Evolutionary conservation across 2,113 vertebrate species (phyloP).

Genomic region (Centropus unirufus): DNA sequence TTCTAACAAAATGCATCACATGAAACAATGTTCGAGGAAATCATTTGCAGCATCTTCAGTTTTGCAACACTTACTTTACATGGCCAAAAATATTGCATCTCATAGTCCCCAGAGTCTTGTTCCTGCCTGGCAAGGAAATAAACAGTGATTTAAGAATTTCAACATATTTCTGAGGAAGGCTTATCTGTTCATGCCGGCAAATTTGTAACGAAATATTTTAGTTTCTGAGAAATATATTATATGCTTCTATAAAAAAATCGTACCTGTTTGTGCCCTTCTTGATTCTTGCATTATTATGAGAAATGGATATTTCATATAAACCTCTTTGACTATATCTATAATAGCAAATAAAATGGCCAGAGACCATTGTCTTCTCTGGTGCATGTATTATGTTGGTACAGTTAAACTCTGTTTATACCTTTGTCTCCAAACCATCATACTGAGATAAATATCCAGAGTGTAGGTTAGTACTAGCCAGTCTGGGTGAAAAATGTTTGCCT

Average conservation of each 20-base stretch:
- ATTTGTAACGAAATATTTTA: not conserved
- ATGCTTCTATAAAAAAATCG: not conserved
- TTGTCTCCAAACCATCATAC: not conserved
- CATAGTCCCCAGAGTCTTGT: not conserved
- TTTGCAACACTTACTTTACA: not conserved
- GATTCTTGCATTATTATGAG: not conserved
- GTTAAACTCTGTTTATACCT: not conserved
- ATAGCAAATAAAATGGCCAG: not conserved
- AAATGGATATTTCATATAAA: not conserved
- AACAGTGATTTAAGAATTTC: not conserved
- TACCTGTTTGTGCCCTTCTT: not conserved
- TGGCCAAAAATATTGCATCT: not conserved
- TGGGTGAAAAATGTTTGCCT: not conserved
- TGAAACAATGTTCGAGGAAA: not conserved
- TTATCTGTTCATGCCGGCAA: not conserved
- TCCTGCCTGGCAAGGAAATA: not conserved
- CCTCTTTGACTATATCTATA: not conserved
- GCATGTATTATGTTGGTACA: not conserved
- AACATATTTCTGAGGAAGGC: not conserved
- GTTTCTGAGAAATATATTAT: not conserved
- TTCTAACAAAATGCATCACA: not conserved
- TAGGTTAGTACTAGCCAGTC: not conserved
- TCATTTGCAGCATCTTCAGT: not conserved
- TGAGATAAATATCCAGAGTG: not conserved
- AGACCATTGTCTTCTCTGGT: not conserved